Percentiles rank a stretch among this genome's conserved stretches.
phyloP scores from a whole-genome alignment of 1,140 invertebrate genomes.

The Anastrepha ludens region DNA sequence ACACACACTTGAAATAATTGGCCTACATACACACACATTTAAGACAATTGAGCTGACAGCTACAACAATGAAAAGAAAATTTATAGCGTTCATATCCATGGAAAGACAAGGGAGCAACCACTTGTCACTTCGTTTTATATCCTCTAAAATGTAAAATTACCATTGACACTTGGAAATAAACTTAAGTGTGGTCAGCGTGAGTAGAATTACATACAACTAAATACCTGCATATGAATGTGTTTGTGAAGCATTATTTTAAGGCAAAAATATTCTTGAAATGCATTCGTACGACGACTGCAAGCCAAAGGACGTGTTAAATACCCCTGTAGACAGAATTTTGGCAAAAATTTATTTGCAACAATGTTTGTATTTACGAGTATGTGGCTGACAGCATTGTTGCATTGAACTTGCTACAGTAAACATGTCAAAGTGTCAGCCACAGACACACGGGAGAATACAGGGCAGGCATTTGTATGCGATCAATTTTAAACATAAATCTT shows the following conservation, averaged over 20 bases:
- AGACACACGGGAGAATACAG: not conserved
- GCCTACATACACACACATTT: not conserved
- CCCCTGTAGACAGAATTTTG: not conserved
- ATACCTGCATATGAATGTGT: not conserved
- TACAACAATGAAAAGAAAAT: slow-evolving; percentile 16
- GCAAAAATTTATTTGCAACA: slow-evolving; percentile 51
- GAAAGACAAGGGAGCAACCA: not conserved
- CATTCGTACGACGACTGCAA: not conserved
- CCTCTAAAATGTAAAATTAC: slow-evolving; percentile 11
- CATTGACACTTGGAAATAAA: slow-evolving; percentile 40
- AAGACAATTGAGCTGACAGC: slow-evolving; percentile 36
- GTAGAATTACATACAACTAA: not conserved
- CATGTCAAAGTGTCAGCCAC: slow-evolving; percentile 27
- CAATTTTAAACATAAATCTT: slow-evolving; percentile 8
- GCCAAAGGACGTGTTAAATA: not conserved
- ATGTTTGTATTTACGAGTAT: slow-evolving; percentile 44
- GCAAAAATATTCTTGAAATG: not conserved
- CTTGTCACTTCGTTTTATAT: slow-evolving; percentile 41
- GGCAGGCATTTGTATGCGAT: not conserved
- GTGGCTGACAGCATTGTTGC: not conserved
- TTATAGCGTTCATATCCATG: slow-evolving; percentile 20
- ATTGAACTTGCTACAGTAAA: not conserved
- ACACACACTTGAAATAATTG: not conserved
- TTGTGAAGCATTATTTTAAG: not conserved
- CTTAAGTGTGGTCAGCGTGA: slow-evolving; percentile 25